Conservation (phyloP, 2,113 vertebrate genomes). For the Mionectes macconnelli region DNA sequence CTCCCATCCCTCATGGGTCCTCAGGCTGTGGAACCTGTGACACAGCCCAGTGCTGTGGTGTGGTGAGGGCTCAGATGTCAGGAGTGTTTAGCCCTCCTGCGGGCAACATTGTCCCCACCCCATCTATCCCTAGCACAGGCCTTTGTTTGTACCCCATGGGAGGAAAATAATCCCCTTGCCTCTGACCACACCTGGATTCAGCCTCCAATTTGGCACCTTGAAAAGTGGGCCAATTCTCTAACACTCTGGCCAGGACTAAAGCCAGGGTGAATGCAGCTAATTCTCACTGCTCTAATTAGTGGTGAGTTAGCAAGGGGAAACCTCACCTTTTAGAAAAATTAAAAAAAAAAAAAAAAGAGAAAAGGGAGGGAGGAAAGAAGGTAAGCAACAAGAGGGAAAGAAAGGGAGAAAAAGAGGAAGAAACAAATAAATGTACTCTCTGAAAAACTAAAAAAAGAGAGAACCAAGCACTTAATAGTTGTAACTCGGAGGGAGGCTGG, state of each 20-base stretch:
- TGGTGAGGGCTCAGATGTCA: conserved; percentile 47
- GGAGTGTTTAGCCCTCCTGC: conserved; percentile 56
- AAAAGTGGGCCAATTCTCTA: conserved; percentile 63
- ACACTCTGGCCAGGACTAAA: conserved; percentile 42
- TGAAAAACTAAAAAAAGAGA: neutral
- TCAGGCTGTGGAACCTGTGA: neutral
- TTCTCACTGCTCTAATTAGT: conserved; percentile 60
- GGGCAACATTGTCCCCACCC: conserved; percentile 32
- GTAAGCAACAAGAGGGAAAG: neutral
- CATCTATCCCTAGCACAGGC: conserved; percentile 24
- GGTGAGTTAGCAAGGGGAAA: conserved; percentile 10
- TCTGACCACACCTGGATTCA: conserved; percentile 66
- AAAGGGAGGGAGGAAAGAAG: neutral
- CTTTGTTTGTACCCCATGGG: conserved; percentile 70
- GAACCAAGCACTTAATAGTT: neutral
- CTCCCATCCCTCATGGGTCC: rapidly evolving
- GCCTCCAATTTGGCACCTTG: conserved; percentile 66
- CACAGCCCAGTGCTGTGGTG: neutral
- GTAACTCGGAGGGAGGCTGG: neutral
- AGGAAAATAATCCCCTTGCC: conserved; percentile 66
- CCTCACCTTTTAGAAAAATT: conserved; percentile 9
- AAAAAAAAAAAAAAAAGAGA: neutral
- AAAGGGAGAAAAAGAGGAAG: neutral
- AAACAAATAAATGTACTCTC: neutral
- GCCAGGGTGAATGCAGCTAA: conserved; percentile 61